Conservation (phyloP, 2,113 vertebrate genomes). For the Tricholaema leucomelas region DNA sequence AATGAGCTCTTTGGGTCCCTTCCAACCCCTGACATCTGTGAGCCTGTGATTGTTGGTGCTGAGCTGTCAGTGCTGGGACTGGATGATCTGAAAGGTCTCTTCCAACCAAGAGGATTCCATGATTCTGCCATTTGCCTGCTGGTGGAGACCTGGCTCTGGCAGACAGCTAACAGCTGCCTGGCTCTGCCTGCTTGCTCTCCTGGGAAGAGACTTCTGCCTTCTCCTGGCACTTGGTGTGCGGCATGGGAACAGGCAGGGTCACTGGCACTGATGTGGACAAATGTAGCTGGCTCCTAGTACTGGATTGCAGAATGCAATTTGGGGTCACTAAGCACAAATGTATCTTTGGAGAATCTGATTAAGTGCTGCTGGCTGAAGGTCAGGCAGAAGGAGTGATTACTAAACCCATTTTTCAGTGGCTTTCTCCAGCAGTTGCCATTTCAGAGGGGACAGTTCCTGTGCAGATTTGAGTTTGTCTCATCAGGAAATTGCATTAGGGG, state of each 20-base stretch:
- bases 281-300: neutral
- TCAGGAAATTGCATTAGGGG: neutral
- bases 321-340: neutral
- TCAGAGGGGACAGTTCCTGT: neutral
- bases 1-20: too few relatives aligned
- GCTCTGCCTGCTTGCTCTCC: neutral
- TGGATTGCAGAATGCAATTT: neutral
- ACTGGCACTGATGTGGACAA: constrained; percentile 6
- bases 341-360: neutral
- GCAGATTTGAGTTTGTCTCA: neutral
- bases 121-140: neutral
- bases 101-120: too few relatives aligned
- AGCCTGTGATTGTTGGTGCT: too few relatives aligned
- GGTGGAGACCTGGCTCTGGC: neutral
- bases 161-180: neutral
- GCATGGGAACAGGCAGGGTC: neutral
- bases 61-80: too few relatives aligned
- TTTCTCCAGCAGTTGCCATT: neutral
- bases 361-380: neutral
- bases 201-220: neutral
- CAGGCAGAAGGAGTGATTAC: neutral
- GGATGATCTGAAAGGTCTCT: too few relatives aligned
- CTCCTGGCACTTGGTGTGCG: neutral
- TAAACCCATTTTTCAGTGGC: neutral
- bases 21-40: too few relatives aligned